Conservation (phyloP, 1,140 invertebrate genomes). For the Temnothorax longispinosus region DNA sequence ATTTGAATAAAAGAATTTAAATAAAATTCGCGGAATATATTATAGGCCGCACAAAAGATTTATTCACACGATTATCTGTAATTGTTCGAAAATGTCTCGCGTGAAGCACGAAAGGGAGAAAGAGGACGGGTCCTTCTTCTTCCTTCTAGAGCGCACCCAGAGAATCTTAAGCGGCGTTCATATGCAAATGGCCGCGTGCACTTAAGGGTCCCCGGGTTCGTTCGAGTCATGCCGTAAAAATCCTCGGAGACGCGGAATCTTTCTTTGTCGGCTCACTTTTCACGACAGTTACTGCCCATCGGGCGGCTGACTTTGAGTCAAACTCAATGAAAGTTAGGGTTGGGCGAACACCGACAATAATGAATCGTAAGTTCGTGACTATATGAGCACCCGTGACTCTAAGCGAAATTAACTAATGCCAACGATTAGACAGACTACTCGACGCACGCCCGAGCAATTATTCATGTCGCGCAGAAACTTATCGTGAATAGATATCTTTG, state of each 20-base stretch:
- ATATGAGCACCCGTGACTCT: constrained; percentile 15
- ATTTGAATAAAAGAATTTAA: constrained; percentile 12
- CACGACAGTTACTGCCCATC: constrained; percentile 22
- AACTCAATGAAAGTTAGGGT: constrained; percentile 15
- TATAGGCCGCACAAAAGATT: neutral
- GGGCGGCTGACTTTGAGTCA: constrained; percentile 4
- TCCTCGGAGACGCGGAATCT: constrained; percentile 41
- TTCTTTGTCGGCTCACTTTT: constrained; percentile 67
- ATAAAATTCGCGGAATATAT: constrained; percentile 25
- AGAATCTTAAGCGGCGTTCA: constrained; percentile 64
- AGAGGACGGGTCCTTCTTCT: constrained; percentile 6
- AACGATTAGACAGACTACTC: neutral
- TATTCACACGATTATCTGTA: constrained; percentile 42
- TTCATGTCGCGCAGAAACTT: neutral
- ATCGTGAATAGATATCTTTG: neutral
- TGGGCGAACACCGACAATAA: constrained; percentile 21
- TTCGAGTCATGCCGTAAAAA: constrained; percentile 56
- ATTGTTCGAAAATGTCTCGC: constrained; percentile 20
- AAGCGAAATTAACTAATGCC: neutral
- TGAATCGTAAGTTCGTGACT: constrained; percentile 38
- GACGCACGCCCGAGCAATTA: neutral
- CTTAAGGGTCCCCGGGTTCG: constrained; percentile 41
- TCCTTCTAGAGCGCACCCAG: neutral
- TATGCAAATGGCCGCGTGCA: constrained; percentile 63
- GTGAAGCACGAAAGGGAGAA: neutral